Conservation (phyloP, 2,888 invertebrate species). For the Incurvaria masculella region DNA sequence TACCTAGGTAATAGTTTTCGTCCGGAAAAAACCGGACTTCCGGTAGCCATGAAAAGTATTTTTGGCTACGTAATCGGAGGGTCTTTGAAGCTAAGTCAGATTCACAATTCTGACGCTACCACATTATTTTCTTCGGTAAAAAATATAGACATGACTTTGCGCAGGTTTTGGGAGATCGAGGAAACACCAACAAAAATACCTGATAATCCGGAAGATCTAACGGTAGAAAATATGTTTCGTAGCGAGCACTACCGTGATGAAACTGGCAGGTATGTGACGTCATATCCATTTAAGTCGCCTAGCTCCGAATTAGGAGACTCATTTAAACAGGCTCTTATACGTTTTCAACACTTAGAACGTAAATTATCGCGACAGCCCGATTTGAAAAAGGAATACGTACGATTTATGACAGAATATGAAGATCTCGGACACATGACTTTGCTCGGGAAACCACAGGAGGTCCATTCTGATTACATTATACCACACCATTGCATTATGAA, state of each 20-base stretch:
- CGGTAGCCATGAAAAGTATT: constrained; percentile 6
- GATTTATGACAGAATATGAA: constrained; percentile 13
- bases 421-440: constrained; percentile 12
- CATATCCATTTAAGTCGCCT: constrained; percentile 5
- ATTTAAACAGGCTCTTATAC: not conserved
- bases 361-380: not conserved
- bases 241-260: not conserved
- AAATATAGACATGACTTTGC: constrained; percentile 2
- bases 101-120: not conserved
- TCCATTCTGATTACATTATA: not conserved
- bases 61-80: constrained; percentile 9
- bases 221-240: constrained; percentile 5
- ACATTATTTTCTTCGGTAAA: not conserved
- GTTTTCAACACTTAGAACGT: constrained; percentile 2
- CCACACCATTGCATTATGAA: constrained; percentile 1
- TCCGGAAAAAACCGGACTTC: constrained; percentile 2
- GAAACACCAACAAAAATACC: constrained; percentile 2
- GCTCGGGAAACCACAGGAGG: not conserved
- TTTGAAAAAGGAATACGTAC: constrained; percentile 1
- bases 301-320: not conserved
- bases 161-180: constrained; percentile 9
- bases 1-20: not conserved
- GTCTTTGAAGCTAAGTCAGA: not conserved
- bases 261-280: constrained; percentile 7
- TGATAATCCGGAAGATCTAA: constrained; percentile 1